These are phyloP conservation scores for Hydrolagus colliei DNA, from an alignment of 2,797 vertebrate species.

Conservation along the genomic window DNA sequence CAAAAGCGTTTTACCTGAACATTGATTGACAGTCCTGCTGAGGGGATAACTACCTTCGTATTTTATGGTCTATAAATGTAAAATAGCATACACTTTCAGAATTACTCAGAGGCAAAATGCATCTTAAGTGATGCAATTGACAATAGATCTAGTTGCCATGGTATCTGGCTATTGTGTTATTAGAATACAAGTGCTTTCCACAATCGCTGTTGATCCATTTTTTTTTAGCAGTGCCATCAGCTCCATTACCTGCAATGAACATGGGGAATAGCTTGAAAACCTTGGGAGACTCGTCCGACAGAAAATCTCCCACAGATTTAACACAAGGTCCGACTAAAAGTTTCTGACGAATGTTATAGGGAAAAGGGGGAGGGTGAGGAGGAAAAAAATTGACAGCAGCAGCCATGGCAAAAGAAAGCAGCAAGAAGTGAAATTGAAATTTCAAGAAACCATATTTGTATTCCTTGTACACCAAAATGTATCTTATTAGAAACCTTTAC, in stretches of 20 bases:
- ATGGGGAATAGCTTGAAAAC: background rate
- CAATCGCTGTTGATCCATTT: background rate
- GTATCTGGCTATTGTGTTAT: conserved; percentile 11
- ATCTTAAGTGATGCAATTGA: conserved; percentile 27
- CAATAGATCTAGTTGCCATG: conserved; percentile 22
- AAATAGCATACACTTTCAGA: conserved; percentile 23
- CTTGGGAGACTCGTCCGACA: background rate
- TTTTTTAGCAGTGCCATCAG: background rate
- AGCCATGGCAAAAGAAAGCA: conserved; percentile 22
- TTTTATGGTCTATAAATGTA: conserved; percentile 28
- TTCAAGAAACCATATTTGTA: conserved; percentile 20
- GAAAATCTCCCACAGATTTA: too few relatives aligned
- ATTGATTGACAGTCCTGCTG: conserved; percentile 15
- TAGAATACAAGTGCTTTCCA: conserved; percentile 27
- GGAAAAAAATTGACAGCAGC: conserved; percentile 17
- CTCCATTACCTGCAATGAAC: background rate
- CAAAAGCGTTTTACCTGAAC: conserved; percentile 26
- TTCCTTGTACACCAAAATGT: background rate
- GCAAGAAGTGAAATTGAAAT: conserved; percentile 22
- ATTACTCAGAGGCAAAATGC: conserved; percentile 20
- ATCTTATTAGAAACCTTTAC: background rate
- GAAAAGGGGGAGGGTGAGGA: background rate
- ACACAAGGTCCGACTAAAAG: background rate
- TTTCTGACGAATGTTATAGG: background rate
- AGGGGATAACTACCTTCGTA: conserved; percentile 26